Percentiles rank a stretch among this genome's conserved stretches.
Conservation (phyloP, 2,888 invertebrate genomes). For the Coenonympha arcania region DNA sequence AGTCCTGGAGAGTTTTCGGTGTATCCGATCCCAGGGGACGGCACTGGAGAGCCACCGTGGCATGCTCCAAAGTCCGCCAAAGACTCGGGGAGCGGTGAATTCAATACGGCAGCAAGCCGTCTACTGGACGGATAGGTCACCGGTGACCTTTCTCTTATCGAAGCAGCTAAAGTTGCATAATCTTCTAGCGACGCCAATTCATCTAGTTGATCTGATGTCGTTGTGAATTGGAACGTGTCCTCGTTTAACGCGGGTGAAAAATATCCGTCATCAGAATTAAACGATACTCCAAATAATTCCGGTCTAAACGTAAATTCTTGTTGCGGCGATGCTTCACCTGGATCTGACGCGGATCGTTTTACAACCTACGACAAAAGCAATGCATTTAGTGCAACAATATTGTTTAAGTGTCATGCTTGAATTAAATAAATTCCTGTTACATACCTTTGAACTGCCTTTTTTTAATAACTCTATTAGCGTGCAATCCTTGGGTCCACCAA, state of each 20-base stretch:
- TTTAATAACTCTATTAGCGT: constrained; percentile 85
- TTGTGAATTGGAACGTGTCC: constrained; percentile 81
- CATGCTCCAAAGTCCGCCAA: constrained; percentile 88
- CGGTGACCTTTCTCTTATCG: constrained; percentile 73
- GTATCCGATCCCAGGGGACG: constrained; percentile 71
- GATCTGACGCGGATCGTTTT: constrained; percentile 82
- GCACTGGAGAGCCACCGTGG: constrained; percentile 74
- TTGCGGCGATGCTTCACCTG: constrained; percentile 76
- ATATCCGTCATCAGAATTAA: constrained; percentile 77
- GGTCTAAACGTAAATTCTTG: constrained; percentile 76
- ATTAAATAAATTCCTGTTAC: neutral
- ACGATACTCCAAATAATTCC: constrained; percentile 77
- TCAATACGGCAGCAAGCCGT: constrained; percentile 82
- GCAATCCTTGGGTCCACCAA: constrained; percentile 73
- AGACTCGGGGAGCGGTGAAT: constrained; percentile 85
- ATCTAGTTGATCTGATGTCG: constrained; percentile 76
- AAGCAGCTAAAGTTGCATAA: constrained; percentile 74
- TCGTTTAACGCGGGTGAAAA: constrained; percentile 80
- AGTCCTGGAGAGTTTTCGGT: constrained; percentile 76
- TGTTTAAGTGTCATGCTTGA: neutral
- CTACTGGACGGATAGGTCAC: constrained; percentile 78
- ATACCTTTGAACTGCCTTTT: constrained; percentile 76
- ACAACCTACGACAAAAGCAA: constrained; percentile 65
- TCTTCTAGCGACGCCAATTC: constrained; percentile 77
- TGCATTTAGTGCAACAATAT: neutral